Evolutionary conservation across 2,113 vertebrate genomes (phyloP), one percentile per base, ranked within the genome.

Genomic region (Fregetta grallaria): DNA sequence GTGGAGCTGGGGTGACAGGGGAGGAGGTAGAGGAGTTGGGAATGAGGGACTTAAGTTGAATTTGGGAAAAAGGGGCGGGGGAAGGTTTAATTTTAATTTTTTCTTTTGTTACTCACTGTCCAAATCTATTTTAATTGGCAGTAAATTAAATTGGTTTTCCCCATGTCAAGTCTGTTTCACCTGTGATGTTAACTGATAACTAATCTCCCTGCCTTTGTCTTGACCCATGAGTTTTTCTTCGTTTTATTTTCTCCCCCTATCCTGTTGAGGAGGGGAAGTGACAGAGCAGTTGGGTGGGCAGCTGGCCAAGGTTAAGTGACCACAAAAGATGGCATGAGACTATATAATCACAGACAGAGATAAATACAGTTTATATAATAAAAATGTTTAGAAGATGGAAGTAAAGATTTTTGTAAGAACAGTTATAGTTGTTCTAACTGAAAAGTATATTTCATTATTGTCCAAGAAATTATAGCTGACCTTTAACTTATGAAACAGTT

Each of bases 1-100:
- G 5, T 1, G 0, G 58, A 22, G 38, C 10, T 11, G 19, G 8
- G 14, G 5, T 30, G 59, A 34, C 29, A 38, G n/a, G 11, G 18
- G 15, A 86, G 19, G 14, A 44, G 15, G 7, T 21, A 49, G 11
- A 72, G 16, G 19, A 25, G 6, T 10, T 59, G 25, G 20, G 27
- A 65, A 7, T n/a, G 30, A 68, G 21, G 15, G 30, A 26, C 4
- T 88, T 29, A 23, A 63, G n/a, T 1, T 15, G 14, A 91, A 47
- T 26, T 56, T 63, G 16, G 9, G 26, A 25, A 73, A 82, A 85
- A 58, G 4, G 5, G 6, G 13, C 1, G 8, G 15, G 6, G 10
- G 5, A 65, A 74, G 5, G 11, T 32, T 53, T 67, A 4, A 12
- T 73, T 68, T 76, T 76, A 6, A 25, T 25, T 52, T 81, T 86